Evolutionary conservation across 2,113 vertebrate genomes (phyloP), one percentile per base, ranked within the genome.

Genomic region (Tragelaphus buxtoni): DNA sequence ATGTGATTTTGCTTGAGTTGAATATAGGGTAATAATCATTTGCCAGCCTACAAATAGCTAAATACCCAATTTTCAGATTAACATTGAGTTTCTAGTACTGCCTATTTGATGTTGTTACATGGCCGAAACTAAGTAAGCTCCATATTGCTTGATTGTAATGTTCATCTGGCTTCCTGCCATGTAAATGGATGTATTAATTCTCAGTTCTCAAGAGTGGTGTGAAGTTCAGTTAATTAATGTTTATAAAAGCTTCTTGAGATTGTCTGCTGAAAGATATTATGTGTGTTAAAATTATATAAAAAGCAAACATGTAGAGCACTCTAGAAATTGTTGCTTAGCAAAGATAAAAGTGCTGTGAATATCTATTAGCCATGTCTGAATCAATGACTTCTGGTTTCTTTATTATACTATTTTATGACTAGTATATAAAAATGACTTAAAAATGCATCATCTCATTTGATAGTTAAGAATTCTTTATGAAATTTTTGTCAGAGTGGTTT

Each of bases 161-260:
- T 96, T 97, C 82, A 42, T 89, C 90, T 98, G 98, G 98, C 96
- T 96, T 85, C 92, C 72, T 96, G 97, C 97, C 97, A 97, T 56
- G 65, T 55, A 96, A 92, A 93, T 96, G 92, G 82, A 97, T 96
- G 51, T 93, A 98, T 98, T 96, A 98, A 96, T 98, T 92, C 82
- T 85, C 88, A 94, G 81, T 96, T 93, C 96, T 97, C 30, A 5
- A 97, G 94, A 96, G 81, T 97, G 94, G 95, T 97, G 92, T 98
- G 92, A 98, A 96, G 85, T 96, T 97, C 94, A 95, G 83, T 97
- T 98, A 98, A 97, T 98, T 98, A 97, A 97, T 97, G 92, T 97
- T 98, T 97, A 94, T 97, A 96, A 96, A 97, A 97, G 96, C 97
- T 97, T 97, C 92, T 95, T 97, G 95, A 97, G 86, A 94, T 98